A percentile compares a stretch with the other conserved stretches of the same genome.
phyloP scores from a whole-genome alignment of 2,113 vertebrate species.

The Scomber colias region DNA sequence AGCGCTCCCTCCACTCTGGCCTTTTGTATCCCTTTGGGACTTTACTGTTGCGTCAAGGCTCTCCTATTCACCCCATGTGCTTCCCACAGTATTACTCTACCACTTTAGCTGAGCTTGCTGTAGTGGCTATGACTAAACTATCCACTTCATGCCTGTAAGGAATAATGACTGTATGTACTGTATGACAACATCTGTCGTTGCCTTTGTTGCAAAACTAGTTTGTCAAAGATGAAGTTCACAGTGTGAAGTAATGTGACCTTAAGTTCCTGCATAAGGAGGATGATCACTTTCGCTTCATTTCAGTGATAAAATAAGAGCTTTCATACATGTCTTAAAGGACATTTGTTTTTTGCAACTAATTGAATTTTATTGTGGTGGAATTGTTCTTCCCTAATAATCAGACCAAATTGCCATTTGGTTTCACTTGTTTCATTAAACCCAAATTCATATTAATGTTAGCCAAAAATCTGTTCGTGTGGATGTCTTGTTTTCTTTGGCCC shows the following conservation, averaged over 20 bases:
- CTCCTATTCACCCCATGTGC: conserved; percentile 44
- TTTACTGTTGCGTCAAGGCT: conserved; percentile 61
- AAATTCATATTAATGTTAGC: no score
- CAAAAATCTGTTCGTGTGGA: no score
- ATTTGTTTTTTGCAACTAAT: no score
- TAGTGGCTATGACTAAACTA: conserved; percentile 57
- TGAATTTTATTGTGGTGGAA: no score
- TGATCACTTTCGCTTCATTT: no score
- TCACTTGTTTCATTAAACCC: not conserved
- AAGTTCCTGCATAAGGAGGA: not conserved
- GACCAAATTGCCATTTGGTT: not conserved
- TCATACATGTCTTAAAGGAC: no score
- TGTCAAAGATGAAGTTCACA: conserved; percentile 34
- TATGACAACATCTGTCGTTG: conserved; percentile 45
- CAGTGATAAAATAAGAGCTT: no score
- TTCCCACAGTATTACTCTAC: conserved; percentile 66
- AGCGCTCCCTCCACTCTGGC: conserved; percentile 47
- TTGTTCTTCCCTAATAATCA: not conserved
- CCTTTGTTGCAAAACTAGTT: conserved; percentile 69
- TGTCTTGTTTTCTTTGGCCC: no score
- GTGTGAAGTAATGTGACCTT: conserved; percentile 36
- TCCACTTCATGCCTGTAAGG: conserved; percentile 37
- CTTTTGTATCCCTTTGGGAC: conserved; percentile 37
- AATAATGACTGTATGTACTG: conserved; percentile 34
- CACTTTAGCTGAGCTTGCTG: conserved; percentile 24